These are phyloP conservation scores for Eilema caniola DNA, from an alignment of 2,888 invertebrate genomes.

Conservation along the genomic window DNA sequence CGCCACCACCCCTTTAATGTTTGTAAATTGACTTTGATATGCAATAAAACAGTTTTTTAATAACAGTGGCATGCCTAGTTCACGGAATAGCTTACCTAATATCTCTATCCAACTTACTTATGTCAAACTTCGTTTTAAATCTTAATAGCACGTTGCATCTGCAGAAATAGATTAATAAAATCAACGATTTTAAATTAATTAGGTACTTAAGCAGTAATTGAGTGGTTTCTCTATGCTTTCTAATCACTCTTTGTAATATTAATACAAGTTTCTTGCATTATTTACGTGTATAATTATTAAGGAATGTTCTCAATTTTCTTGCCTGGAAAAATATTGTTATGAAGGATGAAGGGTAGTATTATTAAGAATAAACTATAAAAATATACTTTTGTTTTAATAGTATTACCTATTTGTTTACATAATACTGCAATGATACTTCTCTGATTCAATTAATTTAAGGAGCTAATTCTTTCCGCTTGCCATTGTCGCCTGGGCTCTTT, in stretches of 20 bases:
- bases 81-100: no score
- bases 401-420: neutral
- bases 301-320: neutral
- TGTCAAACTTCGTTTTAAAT: no score
- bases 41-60: no score
- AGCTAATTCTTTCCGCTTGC: neutral
- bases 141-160: no score
- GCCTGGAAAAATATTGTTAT: neutral
- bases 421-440: neutral
- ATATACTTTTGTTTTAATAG: neutral
- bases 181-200: neutral
- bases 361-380: neutral
- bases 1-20: no score
- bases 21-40: no score
- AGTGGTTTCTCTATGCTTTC: neutral
- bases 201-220: neutral
- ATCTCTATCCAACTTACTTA: no score
- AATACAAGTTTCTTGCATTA: neutral
- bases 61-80: no score
- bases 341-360: conserved; percentile 2
- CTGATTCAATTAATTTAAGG: neutral
- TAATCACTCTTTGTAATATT: neutral
- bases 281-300: neutral
- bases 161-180: no score
- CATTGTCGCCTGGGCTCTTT: neutral